Base-by-base conservation (phyloP, 1,140 invertebrate species). In the Drosophila tani region DNA sequence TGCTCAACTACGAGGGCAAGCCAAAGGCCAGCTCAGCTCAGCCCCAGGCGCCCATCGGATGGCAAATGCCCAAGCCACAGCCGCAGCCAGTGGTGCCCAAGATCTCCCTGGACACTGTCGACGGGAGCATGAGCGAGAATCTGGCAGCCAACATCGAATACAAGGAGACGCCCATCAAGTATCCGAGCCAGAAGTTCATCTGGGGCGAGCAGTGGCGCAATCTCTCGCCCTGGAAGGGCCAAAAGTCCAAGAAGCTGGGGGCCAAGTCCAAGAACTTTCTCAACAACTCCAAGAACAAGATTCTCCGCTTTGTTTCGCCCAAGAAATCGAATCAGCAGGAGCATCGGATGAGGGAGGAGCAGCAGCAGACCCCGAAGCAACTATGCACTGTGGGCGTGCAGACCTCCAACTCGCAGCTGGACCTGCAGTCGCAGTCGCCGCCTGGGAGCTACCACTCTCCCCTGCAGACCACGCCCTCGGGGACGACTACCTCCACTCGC, bases 391-490 rank as follows among this genome's bases (percentile, higher is more conserved):
- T 92, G 32, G 91, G 88, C 9, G 79, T 92, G 14, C 91, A 92
- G 57, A 92, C 91, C 3, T 86, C 83, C 1, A 45, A 45, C 4
- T 86, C 87, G 12, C 66, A 71, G 7, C 45, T 84, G 24, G 82
- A 85, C 29, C 19, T 84, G 27, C 73, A 81, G 1, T 85, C 80
- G 0, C 91, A 91, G 24, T 92, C 91, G 0, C 91, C 91, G 27
- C 91, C 91, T 0, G 91, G 91, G 5, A 92, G 91, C 55, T 92
- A 92, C 56, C 88, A 91, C 60, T 92, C 91, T 3, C 84, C 91
- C 0, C 75, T 92, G 17, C 91, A 92, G 41, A 75, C 81, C 0
- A 84, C 85, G 0, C 87, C 90, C 5, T 76, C 80, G 4, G 82
- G 41, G 0, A 75, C 81, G 2, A 86, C 77, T 3, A 79, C 67